Evolutionary conservation across 1,140 invertebrate genomes (phyloP).

Genomic region (Ooceraea biroi): DNA sequence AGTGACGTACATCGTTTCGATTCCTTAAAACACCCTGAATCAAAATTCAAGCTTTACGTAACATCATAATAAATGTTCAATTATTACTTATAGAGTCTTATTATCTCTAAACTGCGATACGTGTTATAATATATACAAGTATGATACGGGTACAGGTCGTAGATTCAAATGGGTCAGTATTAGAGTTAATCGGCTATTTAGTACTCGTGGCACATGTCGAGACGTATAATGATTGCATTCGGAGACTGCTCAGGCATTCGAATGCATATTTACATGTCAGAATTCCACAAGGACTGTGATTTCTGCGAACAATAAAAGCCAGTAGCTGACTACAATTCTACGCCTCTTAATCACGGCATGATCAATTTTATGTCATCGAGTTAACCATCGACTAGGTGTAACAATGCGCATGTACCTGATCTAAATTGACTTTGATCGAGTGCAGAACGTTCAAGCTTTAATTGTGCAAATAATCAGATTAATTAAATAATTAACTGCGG

Average conservation of each 20-base stretch:
- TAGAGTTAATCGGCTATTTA: background rate
- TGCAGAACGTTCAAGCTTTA: background rate
- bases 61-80: no score
- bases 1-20: background rate
- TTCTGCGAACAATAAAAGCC: slow-evolving; percentile 41
- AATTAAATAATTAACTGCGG: background rate
- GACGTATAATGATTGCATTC: background rate
- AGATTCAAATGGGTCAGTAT: slow-evolving; percentile 23
- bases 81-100: no score
- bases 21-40: background rate
- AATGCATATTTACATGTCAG: background rate
- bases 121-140: no score
- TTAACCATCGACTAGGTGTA: slow-evolving; percentile 7
- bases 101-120: no score
- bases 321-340: slow-evolving; percentile 1
- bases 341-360: slow-evolving; percentile 29
- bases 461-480: background rate
- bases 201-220: background rate
- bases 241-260: background rate
- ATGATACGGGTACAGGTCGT: background rate
- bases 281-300: slow-evolving; percentile 24
- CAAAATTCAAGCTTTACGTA: background rate
- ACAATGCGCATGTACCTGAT: background rate
- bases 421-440: background rate
- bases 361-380: slow-evolving; percentile 1